These are phyloP conservation scores for Dolomedes plantarius DNA, from an alignment of 2,888 invertebrate species.

Conservation along the genomic window DNA sequence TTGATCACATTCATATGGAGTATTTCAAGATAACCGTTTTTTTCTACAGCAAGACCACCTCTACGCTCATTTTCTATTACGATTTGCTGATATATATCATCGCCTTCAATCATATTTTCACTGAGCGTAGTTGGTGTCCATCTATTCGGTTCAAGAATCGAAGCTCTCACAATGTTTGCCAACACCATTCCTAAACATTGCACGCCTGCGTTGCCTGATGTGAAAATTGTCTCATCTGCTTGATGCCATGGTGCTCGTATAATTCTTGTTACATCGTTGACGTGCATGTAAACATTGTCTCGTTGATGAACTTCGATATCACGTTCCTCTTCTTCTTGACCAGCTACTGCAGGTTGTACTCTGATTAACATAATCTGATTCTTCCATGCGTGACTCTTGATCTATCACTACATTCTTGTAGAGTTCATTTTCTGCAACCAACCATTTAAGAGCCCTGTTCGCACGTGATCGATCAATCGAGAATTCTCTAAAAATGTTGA, in stretches of 20 bases:
- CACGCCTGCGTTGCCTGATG: conserved; percentile 33
- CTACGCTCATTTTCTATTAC: conserved; percentile 33
- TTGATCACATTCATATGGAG: background rate
- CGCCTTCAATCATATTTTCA: conserved; percentile 17
- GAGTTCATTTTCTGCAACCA: conserved; percentile 42
- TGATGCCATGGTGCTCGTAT: conserved; percentile 34
- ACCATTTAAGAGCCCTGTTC: conserved; percentile 24
- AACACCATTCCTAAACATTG: conserved; percentile 49
- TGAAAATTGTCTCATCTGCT: conserved; percentile 12
- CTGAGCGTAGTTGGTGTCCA: conserved; percentile 23
- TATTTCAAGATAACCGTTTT: conserved; percentile 5
- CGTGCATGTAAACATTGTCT: background rate
- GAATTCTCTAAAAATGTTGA: conserved; percentile 44
- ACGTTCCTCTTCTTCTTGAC: background rate
- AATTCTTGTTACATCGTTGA: conserved; percentile 26
- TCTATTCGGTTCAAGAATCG: conserved; percentile 22
- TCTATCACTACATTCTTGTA: conserved; percentile 60
- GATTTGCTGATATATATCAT: conserved; percentile 34
- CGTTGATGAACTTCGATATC: conserved; percentile 17
- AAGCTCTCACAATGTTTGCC: conserved; percentile 48
- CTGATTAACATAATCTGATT: conserved; percentile 29
- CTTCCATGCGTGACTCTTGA: conserved; percentile 14
- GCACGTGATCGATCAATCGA: conserved; percentile 19
- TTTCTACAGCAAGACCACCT: conserved; percentile 11
- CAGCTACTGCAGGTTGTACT: conserved; percentile 13